Evolutionary conservation across 2,113 vertebrate genomes (phyloP), one percentile per base, ranked within the genome.

Genomic region (Oreochromis niloticus): DNA sequence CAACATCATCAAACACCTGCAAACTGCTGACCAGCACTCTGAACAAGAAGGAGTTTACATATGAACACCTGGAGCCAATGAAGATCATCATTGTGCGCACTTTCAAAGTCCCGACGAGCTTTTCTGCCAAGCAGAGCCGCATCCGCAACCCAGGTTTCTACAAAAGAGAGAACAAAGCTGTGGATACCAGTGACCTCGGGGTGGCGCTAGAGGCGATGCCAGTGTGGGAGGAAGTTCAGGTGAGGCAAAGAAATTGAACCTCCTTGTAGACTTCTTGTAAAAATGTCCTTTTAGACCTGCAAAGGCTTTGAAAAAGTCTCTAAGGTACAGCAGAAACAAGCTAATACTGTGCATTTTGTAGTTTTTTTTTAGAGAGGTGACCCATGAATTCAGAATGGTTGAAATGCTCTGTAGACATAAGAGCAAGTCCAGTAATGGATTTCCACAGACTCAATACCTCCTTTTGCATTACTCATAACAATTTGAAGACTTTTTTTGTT

Each of bases 91-190:
- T 96, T 0, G 97, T 98, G 24, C 96, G 96, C 4, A 98, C 98
- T 10, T 99, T 99, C 93, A 98, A 97, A 94, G 73, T 98, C 27
- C 98, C 98, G 0, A 95, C 96, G 89, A 99, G 98, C 94, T 99
- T 98, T 84, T 95, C 94, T 52, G 97, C 97, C 85, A 98, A 95
- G 91, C 96, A 97, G 81, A 75, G 95, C 75, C 96, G 96, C 55
- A 89, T 98, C 52, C 97, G 97, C 61, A 98, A 99, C 73, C 96
- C 97, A 3, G 52, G 95, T 17, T 96, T 95, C 59, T 96, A 96
- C 82, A 96, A 94, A 82, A 97, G 93, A 61, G 94, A 96, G 56
- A 96, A 89, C 83, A 93, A 96, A 56, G 95, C 97, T 1, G 97
- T 99, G 56, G 99, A 99, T 85, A 99, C 99, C 54, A 97, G 97